Conservation (phyloP, 2,888 invertebrate genomes). For the Kuschelorhynchus macadamiae region DNA sequence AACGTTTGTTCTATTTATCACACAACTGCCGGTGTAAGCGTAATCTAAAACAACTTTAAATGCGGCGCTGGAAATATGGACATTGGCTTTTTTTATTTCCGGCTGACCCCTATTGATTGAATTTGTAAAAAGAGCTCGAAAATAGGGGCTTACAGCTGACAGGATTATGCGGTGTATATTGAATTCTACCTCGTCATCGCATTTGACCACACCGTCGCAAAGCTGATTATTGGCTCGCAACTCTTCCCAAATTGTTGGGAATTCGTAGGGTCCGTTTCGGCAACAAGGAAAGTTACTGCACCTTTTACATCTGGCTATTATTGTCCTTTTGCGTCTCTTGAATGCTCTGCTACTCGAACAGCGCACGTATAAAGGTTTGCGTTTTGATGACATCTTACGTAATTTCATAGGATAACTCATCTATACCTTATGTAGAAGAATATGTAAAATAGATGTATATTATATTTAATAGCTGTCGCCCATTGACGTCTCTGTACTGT, state of each 20-base stretch:
- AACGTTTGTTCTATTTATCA: constrained; percentile 77
- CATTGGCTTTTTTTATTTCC: constrained; percentile 74
- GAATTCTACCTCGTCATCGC: constrained; percentile 75
- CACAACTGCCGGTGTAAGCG: constrained; percentile 80
- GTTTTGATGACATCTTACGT: constrained; percentile 15
- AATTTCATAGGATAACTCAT: constrained; percentile 36
- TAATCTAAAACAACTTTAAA: constrained; percentile 81
- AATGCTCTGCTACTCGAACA: constrained; percentile 7
- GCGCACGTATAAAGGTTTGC: constrained; percentile 17
- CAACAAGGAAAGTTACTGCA: constrained; percentile 3
- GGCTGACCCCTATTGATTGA: constrained; percentile 75
- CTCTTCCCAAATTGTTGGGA: constrained; percentile 79
- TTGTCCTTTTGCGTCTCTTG: constrained; percentile 19
- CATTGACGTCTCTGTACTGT: constrained; percentile 1
- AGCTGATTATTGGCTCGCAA: constrained; percentile 76
- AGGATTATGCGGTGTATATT: constrained; percentile 80
- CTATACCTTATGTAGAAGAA: constrained; percentile 17
- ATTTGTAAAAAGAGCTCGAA: constrained; percentile 79
- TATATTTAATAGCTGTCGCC: background rate
- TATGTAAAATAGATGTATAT: constrained; percentile 31
- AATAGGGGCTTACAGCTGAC: constrained; percentile 81
- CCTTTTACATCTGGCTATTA: constrained; percentile 19
- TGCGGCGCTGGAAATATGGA: constrained; percentile 73
- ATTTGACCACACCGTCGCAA: constrained; percentile 80
- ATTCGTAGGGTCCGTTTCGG: constrained; percentile 69